phyloP scores from a whole-genome alignment of 2,888 invertebrate species.

The Lochmaea capreae region DNA sequence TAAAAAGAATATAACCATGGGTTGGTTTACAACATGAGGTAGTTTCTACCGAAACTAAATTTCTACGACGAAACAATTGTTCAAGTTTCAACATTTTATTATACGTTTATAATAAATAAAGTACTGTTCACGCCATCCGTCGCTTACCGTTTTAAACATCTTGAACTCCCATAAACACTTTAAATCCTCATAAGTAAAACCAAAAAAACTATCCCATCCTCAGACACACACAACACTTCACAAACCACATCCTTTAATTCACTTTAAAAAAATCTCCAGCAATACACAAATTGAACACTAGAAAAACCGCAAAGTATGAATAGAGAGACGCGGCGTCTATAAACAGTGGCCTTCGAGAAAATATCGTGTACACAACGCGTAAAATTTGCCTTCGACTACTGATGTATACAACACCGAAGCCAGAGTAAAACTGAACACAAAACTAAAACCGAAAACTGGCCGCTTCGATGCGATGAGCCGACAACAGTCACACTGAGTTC shows the following conservation, averaged over 20 bases:
- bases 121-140: not conserved
- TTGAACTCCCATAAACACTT: constrained; percentile 15
- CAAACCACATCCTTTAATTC: constrained; percentile 21
- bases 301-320: not conserved
- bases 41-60: not conserved
- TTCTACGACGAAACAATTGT: not conserved
- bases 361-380: constrained; percentile 2
- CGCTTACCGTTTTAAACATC: constrained; percentile 22
- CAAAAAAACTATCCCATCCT: constrained; percentile 25
- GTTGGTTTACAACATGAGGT: not conserved
- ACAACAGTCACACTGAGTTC: constrained; percentile 41
- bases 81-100: not conserved
- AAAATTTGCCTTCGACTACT: not conserved
- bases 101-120: not conserved
- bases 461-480: constrained; percentile 26
- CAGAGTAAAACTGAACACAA: constrained; percentile 18
- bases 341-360: not conserved
- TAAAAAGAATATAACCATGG: not conserved
- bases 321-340: constrained; percentile 24
- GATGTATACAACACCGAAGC: not conserved
- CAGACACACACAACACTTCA: constrained; percentile 21
- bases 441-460: constrained; percentile 26
- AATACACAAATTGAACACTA: constrained; percentile 14
- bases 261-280: constrained; percentile 12
- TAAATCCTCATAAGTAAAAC: constrained; percentile 15